Conservation (phyloP, 2,113 vertebrate species). For the Rhabdornis inornatus region DNA sequence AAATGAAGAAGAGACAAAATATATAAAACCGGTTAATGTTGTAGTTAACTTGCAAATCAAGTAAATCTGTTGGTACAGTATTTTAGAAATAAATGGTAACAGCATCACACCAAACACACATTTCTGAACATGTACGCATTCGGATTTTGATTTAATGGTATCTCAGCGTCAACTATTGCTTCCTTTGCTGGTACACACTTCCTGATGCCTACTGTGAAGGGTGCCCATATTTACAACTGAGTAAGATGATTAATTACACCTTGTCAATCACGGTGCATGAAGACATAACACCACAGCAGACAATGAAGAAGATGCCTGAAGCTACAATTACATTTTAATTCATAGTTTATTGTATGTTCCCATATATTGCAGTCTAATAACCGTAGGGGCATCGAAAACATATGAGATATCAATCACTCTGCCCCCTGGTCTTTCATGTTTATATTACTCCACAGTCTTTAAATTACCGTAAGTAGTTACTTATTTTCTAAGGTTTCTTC, state of each 20-base stretch:
- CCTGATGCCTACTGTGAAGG: conserved; percentile 82
- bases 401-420: conserved; percentile 79
- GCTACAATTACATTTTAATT: conserved; percentile 82
- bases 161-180: conserved; percentile 78
- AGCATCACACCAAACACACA: conserved; percentile 82
- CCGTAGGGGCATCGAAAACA: conserved; percentile 71
- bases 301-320: conserved; percentile 82
- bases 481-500: conserved; percentile 57
- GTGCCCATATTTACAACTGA: conserved; percentile 83
- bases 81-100: conserved; percentile 81
- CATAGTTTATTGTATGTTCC: conserved; percentile 79
- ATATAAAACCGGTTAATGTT: conserved; percentile 82
- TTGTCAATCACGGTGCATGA: conserved; percentile 85
- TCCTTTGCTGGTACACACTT: conserved; percentile 81
- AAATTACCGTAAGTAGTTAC: conserved; percentile 59
- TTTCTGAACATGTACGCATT: conserved; percentile 68
- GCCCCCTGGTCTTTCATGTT: conserved; percentile 64
- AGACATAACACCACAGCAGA: conserved; percentile 83
- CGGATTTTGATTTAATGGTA: conserved; percentile 81
- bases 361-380: conserved; percentile 79
- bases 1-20: conserved; percentile 80
- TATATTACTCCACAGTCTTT: conserved; percentile 54
- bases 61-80: conserved; percentile 83
- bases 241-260: conserved; percentile 87
- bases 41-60: conserved; percentile 84